Base-by-base conservation (phyloP, 2,888 invertebrate genomes). In the Andricus curvator region DNA sequence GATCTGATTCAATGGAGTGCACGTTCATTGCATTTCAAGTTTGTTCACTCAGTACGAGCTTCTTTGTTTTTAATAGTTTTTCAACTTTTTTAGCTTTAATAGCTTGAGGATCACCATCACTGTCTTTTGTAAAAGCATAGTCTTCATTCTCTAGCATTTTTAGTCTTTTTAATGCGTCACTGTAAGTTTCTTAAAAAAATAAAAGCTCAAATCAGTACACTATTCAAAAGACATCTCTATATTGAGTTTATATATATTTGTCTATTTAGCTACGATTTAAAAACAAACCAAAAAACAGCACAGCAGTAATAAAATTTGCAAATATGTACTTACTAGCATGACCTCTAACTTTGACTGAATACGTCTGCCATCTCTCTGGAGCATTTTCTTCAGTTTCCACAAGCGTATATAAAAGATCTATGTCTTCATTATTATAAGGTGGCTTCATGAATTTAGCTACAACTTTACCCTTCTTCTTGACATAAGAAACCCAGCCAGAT, bases 281-380 rank as follows among this genome's bases (percentile, higher is more conserved):
- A 56, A 1, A 17, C n/a, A 56, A 56, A n/a, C n/a, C 17, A 56
- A 48, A 48, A 60, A 22, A 60, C n/a, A 60, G 60, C 22, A 60
- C 60, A 60, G 20, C 8, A n/a, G 4, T 60, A 60, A 60, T 60
- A 22, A 60, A 5, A 22, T 60, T 60, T 60, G 6, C 22, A 60
- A 22, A 22, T 60, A 22, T 60, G 13, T 60, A 60, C 60, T 60
- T 9, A 60, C 60, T 22, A 22, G 48, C 48, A 68, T 48, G 68
- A 25, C 68, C 48, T 68, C 68, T 68, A 48, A 68, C 51, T 68
- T 48, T 29, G 17, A 68, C 48, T 48, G 25, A 17, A 48, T 68
- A 68, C 8, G 68, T 48, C 13, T 17, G 68, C 68, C 68, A 51
- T 51, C 68, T 48, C 17, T 68, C 68, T 68, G 68, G 68, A 22